phyloP scores from a whole-genome alignment of 2,797 vertebrate genomes.

The Ibycter americanus region DNA sequence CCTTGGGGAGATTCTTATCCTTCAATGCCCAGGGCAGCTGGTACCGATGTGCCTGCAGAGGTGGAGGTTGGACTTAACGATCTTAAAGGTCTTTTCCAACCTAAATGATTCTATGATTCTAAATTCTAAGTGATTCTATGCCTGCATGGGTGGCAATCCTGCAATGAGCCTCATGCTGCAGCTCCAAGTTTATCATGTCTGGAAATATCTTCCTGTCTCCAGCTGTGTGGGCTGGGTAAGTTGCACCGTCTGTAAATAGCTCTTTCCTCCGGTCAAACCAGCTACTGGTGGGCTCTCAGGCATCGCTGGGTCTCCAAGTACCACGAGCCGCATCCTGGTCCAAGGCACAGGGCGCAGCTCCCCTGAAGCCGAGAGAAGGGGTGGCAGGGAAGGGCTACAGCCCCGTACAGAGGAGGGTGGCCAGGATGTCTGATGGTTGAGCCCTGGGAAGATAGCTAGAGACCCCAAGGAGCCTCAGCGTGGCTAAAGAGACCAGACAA shows the following conservation, averaged over 20 bases:
- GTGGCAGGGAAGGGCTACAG: neutral
- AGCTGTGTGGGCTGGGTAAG: too few relatives aligned
- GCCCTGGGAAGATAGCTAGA: neutral
- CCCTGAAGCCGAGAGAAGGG: neutral
- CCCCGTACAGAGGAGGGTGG: accelerated
- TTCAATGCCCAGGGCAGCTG: neutral
- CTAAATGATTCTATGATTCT: neutral
- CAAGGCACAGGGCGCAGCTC: neutral
- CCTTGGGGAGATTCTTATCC: neutral
- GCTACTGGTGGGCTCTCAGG: neutral
- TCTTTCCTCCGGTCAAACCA: accelerated
- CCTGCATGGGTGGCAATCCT: neutral
- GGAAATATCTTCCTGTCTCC: neutral
- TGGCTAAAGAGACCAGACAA: neutral
- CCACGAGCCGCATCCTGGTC: neutral
- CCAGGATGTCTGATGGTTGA: neutral
- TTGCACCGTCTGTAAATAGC: neutral
- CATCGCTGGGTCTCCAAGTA: neutral
- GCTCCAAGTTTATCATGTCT: neutral
- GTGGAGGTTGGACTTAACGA: neutral
- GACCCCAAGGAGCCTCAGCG: too few relatives aligned
- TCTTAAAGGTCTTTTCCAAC: neutral
- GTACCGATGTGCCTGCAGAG: neutral
- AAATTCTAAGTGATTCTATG: neutral
- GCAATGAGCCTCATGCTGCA: neutral